Percentiles rank a stretch among this genome's conserved stretches.
phyloP scores from a whole-genome alignment of 2,888 invertebrate species.

The Biston betularia region DNA sequence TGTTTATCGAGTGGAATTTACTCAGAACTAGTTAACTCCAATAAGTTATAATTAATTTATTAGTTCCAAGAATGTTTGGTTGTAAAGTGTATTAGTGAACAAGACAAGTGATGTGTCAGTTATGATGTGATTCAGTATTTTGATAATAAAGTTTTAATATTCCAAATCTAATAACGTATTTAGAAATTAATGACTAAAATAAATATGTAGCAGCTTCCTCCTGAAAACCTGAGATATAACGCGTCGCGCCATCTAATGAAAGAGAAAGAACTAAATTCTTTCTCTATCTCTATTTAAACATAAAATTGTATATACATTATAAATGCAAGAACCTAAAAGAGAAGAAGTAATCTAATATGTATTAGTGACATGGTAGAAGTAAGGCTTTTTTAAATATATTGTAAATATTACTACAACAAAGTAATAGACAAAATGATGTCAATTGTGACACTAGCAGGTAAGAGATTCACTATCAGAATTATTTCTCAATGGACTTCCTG shows the following conservation, averaged over 20 bases:
- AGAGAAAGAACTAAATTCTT: too few relatives aligned
- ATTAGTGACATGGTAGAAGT: too few relatives aligned
- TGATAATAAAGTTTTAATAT: constrained; percentile 59
- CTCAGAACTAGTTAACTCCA: constrained; percentile 51
- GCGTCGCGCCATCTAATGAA: too few relatives aligned
- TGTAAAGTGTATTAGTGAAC: constrained; percentile 40
- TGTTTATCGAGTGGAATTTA: constrained; percentile 21
- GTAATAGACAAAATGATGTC: too few relatives aligned
- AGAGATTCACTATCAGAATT: neutral
- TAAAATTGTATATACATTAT: too few relatives aligned
- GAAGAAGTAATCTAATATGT: too few relatives aligned
- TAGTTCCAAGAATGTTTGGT: constrained; percentile 49
- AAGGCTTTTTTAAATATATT: too few relatives aligned
- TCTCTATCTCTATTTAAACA: too few relatives aligned
- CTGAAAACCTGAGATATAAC: neutral
- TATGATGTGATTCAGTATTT: constrained; percentile 66
- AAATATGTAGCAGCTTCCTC: neutral
- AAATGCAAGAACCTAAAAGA: neutral
- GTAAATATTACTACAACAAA: too few relatives aligned
- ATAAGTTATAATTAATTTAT: constrained; percentile 66
- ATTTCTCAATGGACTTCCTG: constrained; percentile 1
- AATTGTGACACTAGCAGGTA: too few relatives aligned
- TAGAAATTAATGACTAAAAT: neutral
- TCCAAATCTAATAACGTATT: constrained; percentile 24
- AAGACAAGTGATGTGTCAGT: constrained; percentile 40